A percentile compares a stretch with the other conserved stretches of the same genome.
Conservation (phyloP, 2,888 invertebrate genomes). For the Apoda limacodes region DNA sequence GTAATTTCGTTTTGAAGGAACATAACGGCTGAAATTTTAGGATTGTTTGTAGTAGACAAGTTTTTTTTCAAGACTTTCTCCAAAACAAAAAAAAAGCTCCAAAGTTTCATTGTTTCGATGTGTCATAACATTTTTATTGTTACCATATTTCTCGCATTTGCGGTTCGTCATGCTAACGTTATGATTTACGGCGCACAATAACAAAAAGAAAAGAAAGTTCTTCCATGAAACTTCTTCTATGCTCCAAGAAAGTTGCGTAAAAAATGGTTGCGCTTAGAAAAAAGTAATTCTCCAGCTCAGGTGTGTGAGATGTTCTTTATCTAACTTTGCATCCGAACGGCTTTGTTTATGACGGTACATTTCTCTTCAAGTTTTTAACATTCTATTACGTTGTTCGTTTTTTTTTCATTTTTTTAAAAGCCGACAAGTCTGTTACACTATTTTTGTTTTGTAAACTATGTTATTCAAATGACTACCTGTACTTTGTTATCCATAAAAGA, state of each 20-base stretch:
- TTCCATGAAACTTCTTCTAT: slow-evolving; percentile 65
- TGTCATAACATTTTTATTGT: slow-evolving; percentile 64
- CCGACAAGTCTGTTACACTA: slow-evolving; percentile 44
- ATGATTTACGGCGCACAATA: slow-evolving; percentile 50
- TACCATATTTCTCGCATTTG: slow-evolving; percentile 48
- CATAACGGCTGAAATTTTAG: slow-evolving; percentile 13
- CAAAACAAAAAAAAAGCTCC: slow-evolving; percentile 37
- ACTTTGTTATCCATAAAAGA: slow-evolving; percentile 22
- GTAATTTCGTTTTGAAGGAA: slow-evolving; percentile 1
- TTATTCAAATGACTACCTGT: slow-evolving; percentile 48
- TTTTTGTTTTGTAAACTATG: slow-evolving; percentile 47
- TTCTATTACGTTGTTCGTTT: slow-evolving; percentile 60
- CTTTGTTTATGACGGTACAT: slow-evolving; percentile 64
- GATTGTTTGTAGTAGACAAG: slow-evolving; percentile 23
- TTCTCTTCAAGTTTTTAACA: slow-evolving; percentile 67
- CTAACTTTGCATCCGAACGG: slow-evolving; percentile 69
- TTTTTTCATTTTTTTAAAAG: slow-evolving; percentile 37
- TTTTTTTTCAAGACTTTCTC: slow-evolving; percentile 28
- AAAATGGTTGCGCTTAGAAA: slow-evolving; percentile 66
- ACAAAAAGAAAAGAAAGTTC: slow-evolving; percentile 56
- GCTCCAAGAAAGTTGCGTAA: slow-evolving; percentile 65
- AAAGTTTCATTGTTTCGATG: slow-evolving; percentile 31
- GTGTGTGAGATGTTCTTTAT: slow-evolving; percentile 71
- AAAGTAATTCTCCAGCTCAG: slow-evolving; percentile 71
- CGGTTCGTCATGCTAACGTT: slow-evolving; percentile 39